A percentile compares a stretch with the other conserved stretches of the same genome.
phyloP scores from a whole-genome alignment of 2,113 vertebrate species.

The Lonchura striata region DNA sequence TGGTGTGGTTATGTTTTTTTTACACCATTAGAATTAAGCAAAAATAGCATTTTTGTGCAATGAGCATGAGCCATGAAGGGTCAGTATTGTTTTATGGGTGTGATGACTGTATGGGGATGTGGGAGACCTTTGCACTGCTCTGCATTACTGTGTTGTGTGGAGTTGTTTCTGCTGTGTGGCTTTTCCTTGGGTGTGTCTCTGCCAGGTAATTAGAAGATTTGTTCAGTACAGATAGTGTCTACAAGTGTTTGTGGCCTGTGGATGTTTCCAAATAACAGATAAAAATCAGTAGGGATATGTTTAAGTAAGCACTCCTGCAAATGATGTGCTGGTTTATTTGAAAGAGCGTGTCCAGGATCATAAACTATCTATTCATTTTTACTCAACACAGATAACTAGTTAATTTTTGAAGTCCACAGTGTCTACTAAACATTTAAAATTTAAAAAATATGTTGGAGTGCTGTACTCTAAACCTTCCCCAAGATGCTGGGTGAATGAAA shows the following conservation, averaged over 20 bases:
- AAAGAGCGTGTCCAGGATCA: neutral
- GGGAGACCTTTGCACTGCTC: neutral
- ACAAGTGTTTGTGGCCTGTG: neutral
- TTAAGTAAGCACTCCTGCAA: neutral
- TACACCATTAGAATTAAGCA: neutral
- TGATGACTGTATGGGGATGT: neutral
- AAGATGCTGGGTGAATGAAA: neutral
- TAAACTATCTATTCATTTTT: neutral
- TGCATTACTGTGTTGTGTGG: neutral
- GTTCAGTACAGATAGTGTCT: neutral
- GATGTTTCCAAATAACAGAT: neutral
- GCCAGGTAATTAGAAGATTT: neutral
- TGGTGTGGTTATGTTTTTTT: neutral
- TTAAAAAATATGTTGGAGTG: neutral
- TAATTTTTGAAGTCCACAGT: neutral
- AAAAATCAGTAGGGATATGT: neutral
- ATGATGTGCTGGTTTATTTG: neutral
- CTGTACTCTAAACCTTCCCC: neutral
- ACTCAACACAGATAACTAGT: neutral
- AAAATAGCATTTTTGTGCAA: neutral
- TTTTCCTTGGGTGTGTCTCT: neutral
- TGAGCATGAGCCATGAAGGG: neutral
- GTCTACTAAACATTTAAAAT: neutral
- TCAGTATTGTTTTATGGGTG: rapidly evolving
- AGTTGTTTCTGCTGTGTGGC: neutral